Evolutionary conservation across 1,140 invertebrate genomes (phyloP).

Genomic region (Laupala kohalensis): DNA sequence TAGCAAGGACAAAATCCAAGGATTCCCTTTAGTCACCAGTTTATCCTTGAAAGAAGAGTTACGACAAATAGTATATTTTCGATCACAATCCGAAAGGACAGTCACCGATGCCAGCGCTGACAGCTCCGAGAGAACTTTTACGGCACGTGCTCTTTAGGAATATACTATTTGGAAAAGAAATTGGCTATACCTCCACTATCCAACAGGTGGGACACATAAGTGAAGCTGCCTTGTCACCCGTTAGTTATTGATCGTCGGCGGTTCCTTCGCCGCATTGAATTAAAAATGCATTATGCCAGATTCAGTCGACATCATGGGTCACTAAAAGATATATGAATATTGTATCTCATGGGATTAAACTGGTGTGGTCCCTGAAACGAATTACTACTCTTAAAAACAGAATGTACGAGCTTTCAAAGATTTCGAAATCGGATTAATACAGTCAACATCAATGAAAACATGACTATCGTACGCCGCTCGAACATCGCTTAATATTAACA

Average conservation of each 20-base stretch:
- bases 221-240: not conserved
- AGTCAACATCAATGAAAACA: not conserved
- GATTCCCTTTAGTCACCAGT: no score
- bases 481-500: no score
- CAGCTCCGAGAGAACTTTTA: no score
- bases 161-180: no score
- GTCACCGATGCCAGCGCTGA: no score
- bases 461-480: no score
- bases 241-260: not conserved
- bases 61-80: no score
- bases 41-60: no score
- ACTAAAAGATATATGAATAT: not conserved
- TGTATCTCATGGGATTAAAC: not conserved
- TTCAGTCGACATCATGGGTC: not conserved
- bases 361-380: not conserved
- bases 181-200: not conserved
- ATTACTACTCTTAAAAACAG: not conserved
- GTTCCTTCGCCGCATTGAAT: not conserved
- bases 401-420: not conserved
- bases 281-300: not conserved
- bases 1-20: no score
- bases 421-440: not conserved
- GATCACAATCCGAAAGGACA: no score
- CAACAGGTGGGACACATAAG: not conserved
- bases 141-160: no score